A percentile compares a stretch with the other conserved stretches of the same genome.
Conservation (phyloP, 2,113 vertebrate species). For the Microtus oregoni region DNA sequence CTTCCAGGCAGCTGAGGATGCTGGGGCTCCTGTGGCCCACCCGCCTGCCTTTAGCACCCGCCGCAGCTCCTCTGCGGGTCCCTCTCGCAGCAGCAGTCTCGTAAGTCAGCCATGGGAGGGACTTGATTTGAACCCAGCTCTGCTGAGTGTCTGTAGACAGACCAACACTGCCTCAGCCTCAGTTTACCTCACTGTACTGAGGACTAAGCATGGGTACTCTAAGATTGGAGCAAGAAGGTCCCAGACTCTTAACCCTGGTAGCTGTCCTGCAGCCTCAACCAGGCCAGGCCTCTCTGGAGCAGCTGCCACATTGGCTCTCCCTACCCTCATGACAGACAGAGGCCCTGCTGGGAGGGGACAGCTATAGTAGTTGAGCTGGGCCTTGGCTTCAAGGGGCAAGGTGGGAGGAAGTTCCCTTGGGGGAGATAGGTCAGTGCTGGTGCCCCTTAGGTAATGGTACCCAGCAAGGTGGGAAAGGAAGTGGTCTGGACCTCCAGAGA, state of each 20-base stretch:
- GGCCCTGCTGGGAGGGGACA: conserved; percentile 44
- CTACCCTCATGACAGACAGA: conserved; percentile 39
- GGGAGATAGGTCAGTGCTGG: background rate
- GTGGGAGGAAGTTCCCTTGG: background rate
- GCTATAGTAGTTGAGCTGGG: background rate
- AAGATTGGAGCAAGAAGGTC: background rate
- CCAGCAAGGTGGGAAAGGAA: background rate
- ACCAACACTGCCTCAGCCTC: conserved; percentile 22
- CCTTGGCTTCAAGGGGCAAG: background rate
- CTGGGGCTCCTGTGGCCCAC: conserved; percentile 84
- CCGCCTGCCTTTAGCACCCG: conserved; percentile 88
- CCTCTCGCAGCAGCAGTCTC: conserved; percentile 84
- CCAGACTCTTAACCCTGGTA: background rate
- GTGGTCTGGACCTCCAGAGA: background rate
- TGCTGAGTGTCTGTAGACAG: background rate
- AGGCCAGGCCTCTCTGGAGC: conserved; percentile 5
- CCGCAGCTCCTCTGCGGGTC: conserved; percentile 84
- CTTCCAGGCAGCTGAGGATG: conserved; percentile 84
- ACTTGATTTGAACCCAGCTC: background rate
- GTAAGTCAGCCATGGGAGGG: conserved; percentile 84
- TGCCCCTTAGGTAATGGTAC: background rate
- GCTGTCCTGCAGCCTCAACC: conserved; percentile 22
- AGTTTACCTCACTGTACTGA: conserved; percentile 39
- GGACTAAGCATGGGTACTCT: background rate
- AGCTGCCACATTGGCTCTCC: conserved; percentile 72